Evolutionary conservation across 2,113 vertebrate species (phyloP), one percentile per base, ranked within the genome.

Genomic region (Pandion haliaetus): DNA sequence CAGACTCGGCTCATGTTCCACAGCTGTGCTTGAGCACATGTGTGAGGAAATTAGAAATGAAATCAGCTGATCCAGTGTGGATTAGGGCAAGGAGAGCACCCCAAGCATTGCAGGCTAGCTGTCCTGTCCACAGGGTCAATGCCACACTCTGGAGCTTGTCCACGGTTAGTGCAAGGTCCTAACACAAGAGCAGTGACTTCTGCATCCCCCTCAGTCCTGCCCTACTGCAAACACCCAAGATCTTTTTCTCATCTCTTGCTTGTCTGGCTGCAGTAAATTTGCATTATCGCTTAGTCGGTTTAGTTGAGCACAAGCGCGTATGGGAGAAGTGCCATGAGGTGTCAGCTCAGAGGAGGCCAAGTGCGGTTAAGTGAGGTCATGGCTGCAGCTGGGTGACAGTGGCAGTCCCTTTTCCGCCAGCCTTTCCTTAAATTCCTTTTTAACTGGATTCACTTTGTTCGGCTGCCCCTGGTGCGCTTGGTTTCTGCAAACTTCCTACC

Each of bases 21-120:
- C 98, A 98, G 98, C 98, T 98, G 98, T 63, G 80, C 86, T 69
- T 17, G 52, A 95, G 95, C 97, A 98, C 89, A 92, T 95, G 95
- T 96, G 97, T 88, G 95, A 97, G 96, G 97, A 98, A 98, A 96
- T 96, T 97, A 95, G 95, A 96, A 96, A 97, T 93, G 91, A 97
- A 97, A 96, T 97, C 97, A 97, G 96, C 97, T 97, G 98, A 97
- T 97, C 88, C 79, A 66, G 58, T 18, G 32, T 52, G 97, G 96
- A 92, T 96, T 97, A 84, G 81, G 45, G 69, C 50, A 17, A 87
- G 94, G 63, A 86, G 94, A 88, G 77, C 4, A 5, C 82, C 72
- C 80, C 47, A 9, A 72, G 40, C 34, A 47, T 25, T 14, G 4
- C 7, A 6, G 63, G 42, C 45, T 34, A 26, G 25, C 12, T 19